Conservation (phyloP, 2,113 vertebrate genomes). For the Phrynocephalus versicolor region DNA sequence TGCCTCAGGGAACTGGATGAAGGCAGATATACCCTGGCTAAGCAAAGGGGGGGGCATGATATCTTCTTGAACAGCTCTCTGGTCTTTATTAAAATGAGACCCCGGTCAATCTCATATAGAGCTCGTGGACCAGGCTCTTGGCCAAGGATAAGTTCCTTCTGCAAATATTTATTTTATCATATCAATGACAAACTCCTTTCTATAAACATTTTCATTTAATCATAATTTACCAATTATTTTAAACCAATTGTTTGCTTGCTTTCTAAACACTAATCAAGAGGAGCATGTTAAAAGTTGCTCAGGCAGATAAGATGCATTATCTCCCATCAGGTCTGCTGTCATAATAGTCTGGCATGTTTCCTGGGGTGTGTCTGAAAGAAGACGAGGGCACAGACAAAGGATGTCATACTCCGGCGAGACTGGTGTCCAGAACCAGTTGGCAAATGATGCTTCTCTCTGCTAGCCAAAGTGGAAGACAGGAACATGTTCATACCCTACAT, state of each 20-base stretch:
- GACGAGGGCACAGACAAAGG: slow-evolving; percentile 41
- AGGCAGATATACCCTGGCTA: slow-evolving; percentile 51
- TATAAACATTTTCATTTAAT: slow-evolving; percentile 77
- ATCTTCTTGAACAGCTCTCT: slow-evolving; percentile 69
- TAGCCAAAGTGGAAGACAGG: neutral
- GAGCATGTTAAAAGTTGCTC: slow-evolving; percentile 71
- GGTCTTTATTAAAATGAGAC: slow-evolving; percentile 75
- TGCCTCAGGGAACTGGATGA: slow-evolving; percentile 44
- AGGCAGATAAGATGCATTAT: slow-evolving; percentile 69
- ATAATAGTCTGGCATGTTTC: slow-evolving; percentile 37
- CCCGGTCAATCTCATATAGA: slow-evolving; percentile 69
- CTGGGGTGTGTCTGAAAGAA: slow-evolving; percentile 57
- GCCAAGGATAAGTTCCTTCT: slow-evolving; percentile 73
- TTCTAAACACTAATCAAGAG: slow-evolving; percentile 77
- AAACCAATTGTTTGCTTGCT: slow-evolving; percentile 75
- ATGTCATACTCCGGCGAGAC: neutral
- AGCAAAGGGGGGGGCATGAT: slow-evolving; percentile 47
- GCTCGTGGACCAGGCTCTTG: slow-evolving; percentile 63
- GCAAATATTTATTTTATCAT: slow-evolving; percentile 78
- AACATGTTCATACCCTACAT: neutral
- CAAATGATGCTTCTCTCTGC: neutral
- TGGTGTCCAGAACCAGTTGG: neutral
- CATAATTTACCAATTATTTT: slow-evolving; percentile 78
- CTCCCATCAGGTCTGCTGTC: slow-evolving; percentile 49
- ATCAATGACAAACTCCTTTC: slow-evolving; percentile 75